Evolutionary conservation across 2,888 invertebrate genomes (phyloP).

Genomic region (Malacosoma neustria): DNA sequence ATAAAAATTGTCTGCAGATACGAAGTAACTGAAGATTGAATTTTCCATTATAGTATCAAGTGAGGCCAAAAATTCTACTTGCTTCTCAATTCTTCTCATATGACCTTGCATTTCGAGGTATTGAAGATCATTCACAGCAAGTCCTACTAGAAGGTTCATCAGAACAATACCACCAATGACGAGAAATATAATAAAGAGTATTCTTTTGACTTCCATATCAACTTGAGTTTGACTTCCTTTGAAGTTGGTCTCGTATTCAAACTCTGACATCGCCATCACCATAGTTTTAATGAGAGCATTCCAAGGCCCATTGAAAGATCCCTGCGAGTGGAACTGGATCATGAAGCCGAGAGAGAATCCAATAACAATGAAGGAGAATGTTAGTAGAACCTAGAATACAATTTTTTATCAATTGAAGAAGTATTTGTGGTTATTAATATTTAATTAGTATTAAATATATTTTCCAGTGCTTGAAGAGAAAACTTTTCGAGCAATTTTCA

Average conservation of each 20-base stretch:
- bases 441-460: slow-evolving; percentile 6
- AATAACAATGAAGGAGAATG: slow-evolving; percentile 60
- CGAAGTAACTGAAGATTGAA: slow-evolving; percentile 10
- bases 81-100: slow-evolving; percentile 68
- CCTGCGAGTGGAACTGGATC: slow-evolving; percentile 60
- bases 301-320: slow-evolving; percentile 62
- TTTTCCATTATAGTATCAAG: slow-evolving; percentile 18
- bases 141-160: slow-evolving; percentile 75
- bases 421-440: background rate
- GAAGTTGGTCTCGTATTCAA: slow-evolving; percentile 37
- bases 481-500: too few species aligned
- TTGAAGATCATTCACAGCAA: slow-evolving; percentile 75
- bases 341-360: slow-evolving; percentile 72
- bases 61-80: slow-evolving; percentile 59
- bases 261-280: slow-evolving; percentile 76
- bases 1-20: slow-evolving; percentile 11
- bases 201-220: background rate
- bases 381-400: slow-evolving; percentile 65
- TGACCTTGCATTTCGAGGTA: slow-evolving; percentile 70
- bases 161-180: slow-evolving; percentile 70
- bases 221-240: background rate
- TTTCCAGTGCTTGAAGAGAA: too few species aligned
- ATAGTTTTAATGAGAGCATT: slow-evolving; percentile 66
- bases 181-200: slow-evolving; percentile 60
- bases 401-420: too few species aligned